Base-by-base conservation (phyloP, 2,888 invertebrate species). In the Noctua pronuba region DNA sequence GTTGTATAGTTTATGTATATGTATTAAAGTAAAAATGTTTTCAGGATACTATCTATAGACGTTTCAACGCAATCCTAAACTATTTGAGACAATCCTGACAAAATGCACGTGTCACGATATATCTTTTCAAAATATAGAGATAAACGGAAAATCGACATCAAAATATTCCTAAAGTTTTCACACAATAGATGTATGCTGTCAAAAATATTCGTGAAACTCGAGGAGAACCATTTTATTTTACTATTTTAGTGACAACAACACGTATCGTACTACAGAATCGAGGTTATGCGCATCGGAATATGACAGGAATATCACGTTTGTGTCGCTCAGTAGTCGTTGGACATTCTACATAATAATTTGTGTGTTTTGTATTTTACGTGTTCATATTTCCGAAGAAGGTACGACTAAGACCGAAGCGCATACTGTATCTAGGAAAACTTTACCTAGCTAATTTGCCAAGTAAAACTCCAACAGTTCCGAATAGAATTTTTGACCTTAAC, bases 161-260 rank as follows among this genome's bases (percentile, higher is more conserved):
- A 44, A 75, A 41, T 75, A 52, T 55, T 1, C 5, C 11, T 18
- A n/a, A 5, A 52, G 16, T 64, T 24, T 76, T 65, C 49, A 13
- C 16, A 10, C 16, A 28, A 65, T 24, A 75, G 71, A 64, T 70
- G n/a, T 41, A 16, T 10, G 8, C 11, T 35, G 6, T 38, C 41
- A 24, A 55, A 80, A 65, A 80, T 55, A 64, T 73, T 52, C 16
- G 3, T 31, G 31, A 6, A 35, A 65, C 18, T 41, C 16, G 46
- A 41, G 16, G 21, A 28, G 41, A 41, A 65, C n/a, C n/a, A 41
- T 18, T 58, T 73, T 60, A 49, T 73, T 41, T n/a, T 46, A n/a
- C n/a, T 41, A 3, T 31, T 64, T 62, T 46, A 44, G 31, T 38
- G n/a, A 73, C 11, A n/a, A n/a, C n/a, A 62, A 21, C n/a, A 80